These are phyloP conservation scores for Craseonycteris thonglongyai DNA, from an alignment of 2,113 vertebrate genomes.

Conservation along the genomic window DNA sequence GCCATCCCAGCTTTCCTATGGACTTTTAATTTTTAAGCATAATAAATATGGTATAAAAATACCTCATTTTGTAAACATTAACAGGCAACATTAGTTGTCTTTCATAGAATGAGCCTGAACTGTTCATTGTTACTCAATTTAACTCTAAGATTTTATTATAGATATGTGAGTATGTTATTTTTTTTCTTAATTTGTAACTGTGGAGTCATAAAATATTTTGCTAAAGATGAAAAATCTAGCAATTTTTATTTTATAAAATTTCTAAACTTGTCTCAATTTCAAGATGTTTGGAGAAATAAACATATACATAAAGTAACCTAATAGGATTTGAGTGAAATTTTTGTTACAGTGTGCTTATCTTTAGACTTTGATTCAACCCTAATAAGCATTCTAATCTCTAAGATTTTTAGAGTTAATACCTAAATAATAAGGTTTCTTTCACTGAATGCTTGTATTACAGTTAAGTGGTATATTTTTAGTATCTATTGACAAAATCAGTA, in stretches of 20 bases:
- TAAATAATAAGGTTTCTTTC: not conserved
- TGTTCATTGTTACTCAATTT: not conserved
- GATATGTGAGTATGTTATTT: not conserved
- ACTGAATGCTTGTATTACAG: not conserved
- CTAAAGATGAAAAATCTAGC: not conserved
- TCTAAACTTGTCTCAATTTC: not conserved
- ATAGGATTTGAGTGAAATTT: not conserved
- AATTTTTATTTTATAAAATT: slow-evolving; percentile 7
- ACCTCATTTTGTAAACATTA: not conserved
- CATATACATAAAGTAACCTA: not conserved
- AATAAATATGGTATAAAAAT: not conserved
- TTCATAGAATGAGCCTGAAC: not conserved
- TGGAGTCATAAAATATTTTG: not conserved
- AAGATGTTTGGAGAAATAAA: not conserved
- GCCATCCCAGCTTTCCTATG: too few species aligned
- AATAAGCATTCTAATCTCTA: not conserved
- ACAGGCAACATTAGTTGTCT: not conserved
- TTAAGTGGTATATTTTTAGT: not conserved
- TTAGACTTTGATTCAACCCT: not conserved
- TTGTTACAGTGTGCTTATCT: not conserved
- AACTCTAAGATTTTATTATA: not conserved
- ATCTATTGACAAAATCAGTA: not conserved
- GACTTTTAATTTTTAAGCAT: too few species aligned
- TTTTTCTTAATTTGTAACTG: not conserved
- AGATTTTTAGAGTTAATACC: not conserved